A percentile compares a stretch with the other conserved stretches of the same genome.
phyloP scores from a whole-genome alignment of 2,888 invertebrate species.

The Xanthorhoe spadicearia region DNA sequence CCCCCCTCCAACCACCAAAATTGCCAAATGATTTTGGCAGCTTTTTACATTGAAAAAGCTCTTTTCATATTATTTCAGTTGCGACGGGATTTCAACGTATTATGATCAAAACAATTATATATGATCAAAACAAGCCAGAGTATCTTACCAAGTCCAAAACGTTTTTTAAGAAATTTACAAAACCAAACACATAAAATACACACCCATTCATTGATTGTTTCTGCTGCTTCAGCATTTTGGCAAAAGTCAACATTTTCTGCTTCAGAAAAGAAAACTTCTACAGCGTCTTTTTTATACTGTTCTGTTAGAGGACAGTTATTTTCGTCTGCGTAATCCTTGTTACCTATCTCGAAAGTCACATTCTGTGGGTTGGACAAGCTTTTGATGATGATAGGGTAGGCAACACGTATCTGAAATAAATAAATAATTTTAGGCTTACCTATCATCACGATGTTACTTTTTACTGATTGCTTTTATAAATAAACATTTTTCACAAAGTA shows the following conservation, averaged over 20 bases:
- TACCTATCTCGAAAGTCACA: slow-evolving; percentile 45
- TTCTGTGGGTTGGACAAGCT: slow-evolving; percentile 40
- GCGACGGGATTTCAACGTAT: too few species aligned
- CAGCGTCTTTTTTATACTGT: slow-evolving; percentile 35
- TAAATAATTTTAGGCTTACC: not conserved
- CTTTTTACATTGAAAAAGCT: too few species aligned
- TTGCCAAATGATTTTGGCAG: too few species aligned
- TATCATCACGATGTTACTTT: too few species aligned
- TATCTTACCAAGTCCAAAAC: not conserved
- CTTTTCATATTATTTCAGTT: too few species aligned
- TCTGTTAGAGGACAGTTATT: slow-evolving; percentile 36
- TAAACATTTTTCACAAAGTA: too few species aligned
- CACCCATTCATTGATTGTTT: slow-evolving; percentile 59
- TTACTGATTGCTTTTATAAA: too few species aligned
- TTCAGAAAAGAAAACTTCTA: slow-evolving; percentile 44
- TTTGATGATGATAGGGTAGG: slow-evolving; percentile 39
- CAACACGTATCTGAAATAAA: slow-evolving; percentile 47
- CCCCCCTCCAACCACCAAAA: too few species aligned
- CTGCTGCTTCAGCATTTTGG: slow-evolving; percentile 44
- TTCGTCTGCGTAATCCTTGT: slow-evolving; percentile 44
- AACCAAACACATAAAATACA: slow-evolving; percentile 17
- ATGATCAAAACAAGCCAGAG: too few species aligned
- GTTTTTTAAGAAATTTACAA: not conserved
- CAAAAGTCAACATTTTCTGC: slow-evolving; percentile 52
- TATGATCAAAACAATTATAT: too few species aligned